Conservation (phyloP, 2,888 invertebrate species). For the Euplagia quadripunctaria region DNA sequence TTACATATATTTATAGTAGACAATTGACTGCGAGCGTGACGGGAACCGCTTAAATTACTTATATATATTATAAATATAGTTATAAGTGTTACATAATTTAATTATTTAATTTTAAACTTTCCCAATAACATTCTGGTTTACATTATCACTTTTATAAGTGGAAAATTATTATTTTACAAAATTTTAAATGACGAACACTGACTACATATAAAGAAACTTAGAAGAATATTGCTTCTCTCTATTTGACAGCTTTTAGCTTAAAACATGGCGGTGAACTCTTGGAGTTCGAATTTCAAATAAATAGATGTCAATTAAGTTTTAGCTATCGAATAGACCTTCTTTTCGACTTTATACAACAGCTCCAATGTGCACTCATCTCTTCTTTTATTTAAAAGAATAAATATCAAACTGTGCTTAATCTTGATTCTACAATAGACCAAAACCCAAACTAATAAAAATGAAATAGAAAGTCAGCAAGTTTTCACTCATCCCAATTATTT, state of each 20-base stretch:
- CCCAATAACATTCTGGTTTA: background rate
- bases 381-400: background rate
- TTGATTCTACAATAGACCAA: background rate
- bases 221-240: background rate
- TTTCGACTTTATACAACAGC: background rate
- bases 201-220: background rate
- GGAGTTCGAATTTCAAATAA: background rate
- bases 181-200: background rate
- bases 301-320: background rate
- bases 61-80: background rate
- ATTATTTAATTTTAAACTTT: background rate
- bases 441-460: background rate
- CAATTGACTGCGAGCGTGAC: constrained; percentile 14
- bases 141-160: too few species aligned
- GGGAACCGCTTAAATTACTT: background rate
- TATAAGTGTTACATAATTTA: background rate
- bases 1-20: constrained; percentile 17
- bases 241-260: background rate
- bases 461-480: background rate
- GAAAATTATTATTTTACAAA: too few species aligned
- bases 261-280: background rate
- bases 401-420: background rate
- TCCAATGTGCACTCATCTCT: background rate
- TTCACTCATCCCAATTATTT: background rate
- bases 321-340: background rate